Evolutionary conservation across 2,888 invertebrate species (phyloP).

Genomic region (Hydraecia micacea): DNA sequence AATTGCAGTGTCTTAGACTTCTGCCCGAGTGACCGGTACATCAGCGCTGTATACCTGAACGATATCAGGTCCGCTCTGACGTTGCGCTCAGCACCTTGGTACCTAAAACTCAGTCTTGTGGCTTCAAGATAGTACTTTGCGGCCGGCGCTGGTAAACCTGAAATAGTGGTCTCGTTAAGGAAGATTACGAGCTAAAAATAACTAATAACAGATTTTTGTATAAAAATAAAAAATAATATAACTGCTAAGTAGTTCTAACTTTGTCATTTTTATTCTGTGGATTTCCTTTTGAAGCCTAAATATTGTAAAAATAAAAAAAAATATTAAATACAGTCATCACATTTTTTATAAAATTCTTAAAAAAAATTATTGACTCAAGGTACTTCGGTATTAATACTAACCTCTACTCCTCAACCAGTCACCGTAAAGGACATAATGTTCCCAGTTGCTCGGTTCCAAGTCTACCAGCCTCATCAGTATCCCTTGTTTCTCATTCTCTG

Average conservation of each 20-base stretch:
- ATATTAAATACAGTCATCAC: neutral
- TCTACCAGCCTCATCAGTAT: conserved; percentile 91
- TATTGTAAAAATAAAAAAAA: neutral
- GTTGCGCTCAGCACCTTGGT: conserved; percentile 75
- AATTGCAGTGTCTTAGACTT: conserved; percentile 92
- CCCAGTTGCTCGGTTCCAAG: conserved; percentile 92
- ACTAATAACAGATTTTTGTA: neutral
- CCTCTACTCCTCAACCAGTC: conserved; percentile 93
- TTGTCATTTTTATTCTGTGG: neutral
- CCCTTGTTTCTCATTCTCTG: conserved; percentile 89
- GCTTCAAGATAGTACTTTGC: conserved; percentile 85
- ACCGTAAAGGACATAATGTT: conserved; percentile 93
- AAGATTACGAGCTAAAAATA: neutral
- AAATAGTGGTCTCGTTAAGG: conserved; percentile 20
- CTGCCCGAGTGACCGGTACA: conserved; percentile 92
- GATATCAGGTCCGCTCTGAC: conserved; percentile 91
- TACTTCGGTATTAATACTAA: conserved; percentile 70
- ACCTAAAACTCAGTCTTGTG: conserved; percentile 82
- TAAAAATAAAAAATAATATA: neutral
- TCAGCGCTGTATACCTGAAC: conserved; percentile 91
- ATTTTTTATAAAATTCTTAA: neutral
- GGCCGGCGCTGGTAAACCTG: conserved; percentile 81
- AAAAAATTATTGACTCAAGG: neutral
- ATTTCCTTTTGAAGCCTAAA: neutral
- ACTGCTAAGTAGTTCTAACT: too few species aligned